phyloP scores from a whole-genome alignment of 2,888 invertebrate species.

The Melinopterus prodromus region DNA sequence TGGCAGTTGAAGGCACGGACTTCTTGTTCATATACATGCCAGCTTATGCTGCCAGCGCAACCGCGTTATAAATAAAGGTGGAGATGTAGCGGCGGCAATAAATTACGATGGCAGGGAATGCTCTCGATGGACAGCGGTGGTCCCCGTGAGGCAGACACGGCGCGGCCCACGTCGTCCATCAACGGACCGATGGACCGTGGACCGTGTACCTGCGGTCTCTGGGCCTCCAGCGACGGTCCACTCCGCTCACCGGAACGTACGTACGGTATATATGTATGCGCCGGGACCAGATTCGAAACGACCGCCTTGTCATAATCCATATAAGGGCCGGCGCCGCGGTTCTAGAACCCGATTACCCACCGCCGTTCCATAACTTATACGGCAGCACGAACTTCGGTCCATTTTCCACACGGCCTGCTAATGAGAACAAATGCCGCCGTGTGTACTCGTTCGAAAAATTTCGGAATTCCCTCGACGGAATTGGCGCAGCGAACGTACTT shows the following conservation, averaged over 20 bases:
- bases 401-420: constrained; percentile 4
- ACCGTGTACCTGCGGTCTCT: background rate
- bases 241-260: background rate
- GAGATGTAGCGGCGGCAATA: background rate
- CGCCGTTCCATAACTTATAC: background rate
- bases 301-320: background rate
- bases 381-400: background rate
- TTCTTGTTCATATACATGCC: background rate
- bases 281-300: background rate
- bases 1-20: background rate
- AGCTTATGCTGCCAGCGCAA: background rate
- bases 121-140: background rate
- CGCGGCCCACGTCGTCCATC: background rate
- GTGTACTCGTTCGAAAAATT: background rate
- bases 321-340: constrained; percentile 4
- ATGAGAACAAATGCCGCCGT: background rate
- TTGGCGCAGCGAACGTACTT: background rate
- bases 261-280: background rate
- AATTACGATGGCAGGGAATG: background rate
- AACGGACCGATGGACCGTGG: constrained; percentile 4
- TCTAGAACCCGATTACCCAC: constrained; percentile 1
- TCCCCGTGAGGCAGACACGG: background rate
- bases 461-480: background rate
- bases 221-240: background rate
- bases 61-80: background rate